phyloP scores from a whole-genome alignment of 2,888 invertebrate genomes.

The Platycnemis pennipes region DNA sequence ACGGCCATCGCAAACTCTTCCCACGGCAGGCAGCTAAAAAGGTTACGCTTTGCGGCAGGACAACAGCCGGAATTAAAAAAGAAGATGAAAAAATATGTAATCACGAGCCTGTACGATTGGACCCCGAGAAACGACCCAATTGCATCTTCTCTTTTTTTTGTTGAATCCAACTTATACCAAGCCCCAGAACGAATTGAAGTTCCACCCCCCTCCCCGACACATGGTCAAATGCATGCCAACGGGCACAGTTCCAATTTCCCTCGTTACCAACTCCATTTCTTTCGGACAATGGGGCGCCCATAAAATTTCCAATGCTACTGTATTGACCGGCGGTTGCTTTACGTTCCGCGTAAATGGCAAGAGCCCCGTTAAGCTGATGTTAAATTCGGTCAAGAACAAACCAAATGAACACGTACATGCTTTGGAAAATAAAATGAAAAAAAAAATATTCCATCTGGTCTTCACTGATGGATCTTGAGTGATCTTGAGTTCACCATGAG shows the following conservation, averaged over 20 bases:
- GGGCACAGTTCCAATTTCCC: slow-evolving; percentile 5
- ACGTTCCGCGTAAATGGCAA: background rate
- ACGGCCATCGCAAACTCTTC: background rate
- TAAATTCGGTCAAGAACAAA: no score
- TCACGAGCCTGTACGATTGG: background rate
- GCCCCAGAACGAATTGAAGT: background rate
- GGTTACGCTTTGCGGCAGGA: no score
- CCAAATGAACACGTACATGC: no score
- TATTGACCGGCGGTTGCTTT: background rate
- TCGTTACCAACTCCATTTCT: background rate
- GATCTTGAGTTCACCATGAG: no score
- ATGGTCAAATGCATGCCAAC: background rate
- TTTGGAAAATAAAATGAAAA: no score
- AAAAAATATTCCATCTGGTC: no score
- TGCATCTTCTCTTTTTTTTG: no score
- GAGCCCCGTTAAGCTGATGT: background rate
- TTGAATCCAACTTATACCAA: no score
- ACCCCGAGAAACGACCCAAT: background rate
- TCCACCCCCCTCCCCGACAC: background rate
- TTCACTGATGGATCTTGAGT: no score
- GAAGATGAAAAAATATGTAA: background rate
- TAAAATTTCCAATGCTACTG: background rate
- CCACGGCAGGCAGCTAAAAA: no score
- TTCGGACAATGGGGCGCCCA: background rate
- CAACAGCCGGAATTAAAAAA: background rate